Conservation (phyloP, 2,797 vertebrate genomes). For the Arrhamphus sclerolepis region DNA sequence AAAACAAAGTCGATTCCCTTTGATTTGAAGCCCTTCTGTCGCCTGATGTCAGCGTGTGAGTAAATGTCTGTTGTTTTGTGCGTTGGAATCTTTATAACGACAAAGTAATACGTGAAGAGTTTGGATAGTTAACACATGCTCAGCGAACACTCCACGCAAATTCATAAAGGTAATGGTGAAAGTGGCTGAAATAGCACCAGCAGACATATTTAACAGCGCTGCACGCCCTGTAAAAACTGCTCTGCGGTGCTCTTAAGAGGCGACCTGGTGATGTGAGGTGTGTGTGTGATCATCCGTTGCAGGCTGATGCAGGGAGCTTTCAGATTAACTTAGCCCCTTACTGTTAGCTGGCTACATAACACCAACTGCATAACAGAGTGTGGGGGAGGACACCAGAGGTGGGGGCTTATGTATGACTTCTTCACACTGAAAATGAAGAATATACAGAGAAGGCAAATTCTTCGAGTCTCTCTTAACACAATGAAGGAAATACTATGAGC, state of each 20-base stretch:
- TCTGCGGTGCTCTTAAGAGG: conserved; percentile 16
- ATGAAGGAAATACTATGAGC: conserved; percentile 4
- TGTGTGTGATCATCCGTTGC: conserved; percentile 41
- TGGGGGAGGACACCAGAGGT: conserved; percentile 24
- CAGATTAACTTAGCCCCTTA: conserved; percentile 57
- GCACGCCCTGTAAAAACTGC: not conserved
- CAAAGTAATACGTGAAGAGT: too few species aligned
- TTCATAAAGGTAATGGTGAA: not conserved
- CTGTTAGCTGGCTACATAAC: conserved; percentile 61
- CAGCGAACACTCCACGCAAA: too few species aligned
- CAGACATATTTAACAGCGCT: not conserved
- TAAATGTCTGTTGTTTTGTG: too few species aligned
- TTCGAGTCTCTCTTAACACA: not conserved
- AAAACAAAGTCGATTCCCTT: conserved; percentile 18
- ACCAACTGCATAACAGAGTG: conserved; percentile 59
- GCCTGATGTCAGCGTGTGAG: too few species aligned
- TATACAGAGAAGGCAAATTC: conserved; percentile 23
- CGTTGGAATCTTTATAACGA: too few species aligned
- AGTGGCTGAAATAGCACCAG: not conserved
- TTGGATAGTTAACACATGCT: too few species aligned
- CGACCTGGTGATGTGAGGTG: conserved; percentile 23
- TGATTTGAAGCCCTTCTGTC: not conserved
- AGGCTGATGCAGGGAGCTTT: conserved; percentile 50
- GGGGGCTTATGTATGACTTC: conserved; percentile 21
- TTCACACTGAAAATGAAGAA: conserved; percentile 33